Base-by-base conservation (phyloP, 2,888 invertebrate genomes). In the Amblyjoppa proteus region DNA sequence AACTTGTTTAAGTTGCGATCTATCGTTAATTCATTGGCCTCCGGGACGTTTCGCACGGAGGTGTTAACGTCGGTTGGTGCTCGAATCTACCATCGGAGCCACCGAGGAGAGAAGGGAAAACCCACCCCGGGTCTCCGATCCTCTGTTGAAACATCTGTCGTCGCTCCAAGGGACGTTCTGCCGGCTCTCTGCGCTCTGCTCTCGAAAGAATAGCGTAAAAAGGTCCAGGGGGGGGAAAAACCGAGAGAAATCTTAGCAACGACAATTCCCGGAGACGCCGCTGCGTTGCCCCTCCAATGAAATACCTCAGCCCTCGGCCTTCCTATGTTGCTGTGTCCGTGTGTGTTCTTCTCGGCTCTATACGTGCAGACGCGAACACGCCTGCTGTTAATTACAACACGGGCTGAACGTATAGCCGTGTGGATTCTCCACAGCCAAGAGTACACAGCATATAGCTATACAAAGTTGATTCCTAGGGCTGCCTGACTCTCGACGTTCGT, bases 381-480 rank as follows among this genome's bases (percentile, higher is more conserved):
- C 11, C 3, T 3, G 45, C 20, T 25, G 68, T 68, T 77, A 77
- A 77, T 77, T 68, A 68, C 66, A 38, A 68, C 77, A 77, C 56
- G 41, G 25, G n/a, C 53, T n/a, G 31, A 53, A 53, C 28, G 41
- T 20, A 41, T 56, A 68, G 28, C 25, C 49, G 38, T 20, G 53
- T 41, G 7, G 51, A 53, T 20, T 41, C 66, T 38, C 34, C 53
- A 68, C 64, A 64, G 28, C 64, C 31, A 34, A 64, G 31, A 25
- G 25, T 25, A 58, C 7, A 31, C 64, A 31, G 34, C 31, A 64
- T 64, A 64, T 49, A 41, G 45, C 41, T 49, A n/a, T 45, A 66
- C 41, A 9, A 70, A 75, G 56, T 70, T 51, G 56, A 68, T 73
- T 80, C 51, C 82, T 85, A 85, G 82, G 82, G 85, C 79, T 79